Conservation (phyloP, 2,113 vertebrate genomes). For the Nansenia antarctica region DNA sequence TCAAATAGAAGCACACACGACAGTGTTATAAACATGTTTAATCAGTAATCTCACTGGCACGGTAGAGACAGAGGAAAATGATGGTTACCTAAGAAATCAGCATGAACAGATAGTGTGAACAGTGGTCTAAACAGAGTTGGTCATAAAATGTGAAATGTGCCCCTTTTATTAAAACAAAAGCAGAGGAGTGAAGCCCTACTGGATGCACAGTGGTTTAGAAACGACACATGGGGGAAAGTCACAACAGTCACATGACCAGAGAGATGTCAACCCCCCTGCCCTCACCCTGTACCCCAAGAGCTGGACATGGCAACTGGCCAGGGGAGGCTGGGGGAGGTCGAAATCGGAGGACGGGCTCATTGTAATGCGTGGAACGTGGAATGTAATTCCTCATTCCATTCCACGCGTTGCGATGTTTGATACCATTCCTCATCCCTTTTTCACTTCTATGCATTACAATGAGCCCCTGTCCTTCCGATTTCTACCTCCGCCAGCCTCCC, state of each 20-base stretch:
- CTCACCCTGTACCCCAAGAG: too few species aligned
- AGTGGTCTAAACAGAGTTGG: constrained; percentile 9
- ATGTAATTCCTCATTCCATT: too few species aligned
- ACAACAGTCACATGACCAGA: background rate
- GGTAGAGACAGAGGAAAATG: constrained; percentile 24
- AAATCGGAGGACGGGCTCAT: too few species aligned
- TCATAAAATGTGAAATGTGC: constrained; percentile 40
- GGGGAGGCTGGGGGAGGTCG: too few species aligned
- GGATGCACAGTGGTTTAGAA: background rate
- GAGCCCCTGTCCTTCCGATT: too few species aligned
- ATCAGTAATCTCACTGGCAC: constrained; percentile 58
- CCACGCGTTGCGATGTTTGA: too few species aligned
- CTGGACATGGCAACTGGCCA: too few species aligned
- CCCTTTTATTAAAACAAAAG: constrained; percentile 32
- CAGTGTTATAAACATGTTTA: constrained; percentile 22
- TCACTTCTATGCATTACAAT: too few species aligned
- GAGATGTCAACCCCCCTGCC: too few species aligned
- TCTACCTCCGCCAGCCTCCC: too few species aligned
- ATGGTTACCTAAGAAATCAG: constrained; percentile 22
- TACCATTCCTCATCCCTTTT: too few species aligned
- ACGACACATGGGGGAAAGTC: background rate
- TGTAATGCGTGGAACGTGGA: too few species aligned
- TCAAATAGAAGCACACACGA: background rate
- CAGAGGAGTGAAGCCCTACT: constrained; percentile 16
- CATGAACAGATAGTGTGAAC: constrained; percentile 3